Conservation (phyloP, 1,140 invertebrate species). For the Penaeus vannamei region DNA sequence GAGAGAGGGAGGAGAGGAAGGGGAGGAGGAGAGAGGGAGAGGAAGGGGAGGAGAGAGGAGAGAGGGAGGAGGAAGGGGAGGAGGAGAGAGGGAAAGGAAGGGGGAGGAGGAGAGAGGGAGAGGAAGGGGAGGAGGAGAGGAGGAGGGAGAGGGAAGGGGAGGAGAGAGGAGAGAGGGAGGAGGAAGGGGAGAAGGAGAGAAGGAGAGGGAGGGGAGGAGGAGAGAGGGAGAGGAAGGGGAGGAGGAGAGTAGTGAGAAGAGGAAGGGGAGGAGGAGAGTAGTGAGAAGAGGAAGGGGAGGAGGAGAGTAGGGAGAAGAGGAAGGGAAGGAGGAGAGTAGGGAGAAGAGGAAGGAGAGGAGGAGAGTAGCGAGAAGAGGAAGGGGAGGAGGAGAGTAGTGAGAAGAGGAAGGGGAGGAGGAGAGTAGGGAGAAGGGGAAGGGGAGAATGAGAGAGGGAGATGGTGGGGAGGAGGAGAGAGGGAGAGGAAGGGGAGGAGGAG, state of each 20-base stretch:
- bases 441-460: too few species aligned
- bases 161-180: background rate
- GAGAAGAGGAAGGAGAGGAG: background rate
- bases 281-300: too few species aligned
- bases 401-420: constrained; percentile 18
- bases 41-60: background rate
- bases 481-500: too few species aligned
- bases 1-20: background rate
- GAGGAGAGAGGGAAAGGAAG: constrained; percentile 20
- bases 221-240: background rate
- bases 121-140: background rate
- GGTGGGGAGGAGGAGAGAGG: too few species aligned
- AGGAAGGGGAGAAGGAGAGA: background rate
- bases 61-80: background rate
- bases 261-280: too few species aligned
- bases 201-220: too few species aligned
- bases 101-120: background rate
- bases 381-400: background rate
- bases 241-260: too few species aligned
- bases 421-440: too few species aligned
- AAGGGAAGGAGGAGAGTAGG: background rate
- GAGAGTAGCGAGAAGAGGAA: background rate
- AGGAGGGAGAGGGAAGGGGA: background rate
- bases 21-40: background rate
- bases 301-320: background rate